Conservation (phyloP, 2,797 vertebrate species). For the Poecilia gillii region DNA sequence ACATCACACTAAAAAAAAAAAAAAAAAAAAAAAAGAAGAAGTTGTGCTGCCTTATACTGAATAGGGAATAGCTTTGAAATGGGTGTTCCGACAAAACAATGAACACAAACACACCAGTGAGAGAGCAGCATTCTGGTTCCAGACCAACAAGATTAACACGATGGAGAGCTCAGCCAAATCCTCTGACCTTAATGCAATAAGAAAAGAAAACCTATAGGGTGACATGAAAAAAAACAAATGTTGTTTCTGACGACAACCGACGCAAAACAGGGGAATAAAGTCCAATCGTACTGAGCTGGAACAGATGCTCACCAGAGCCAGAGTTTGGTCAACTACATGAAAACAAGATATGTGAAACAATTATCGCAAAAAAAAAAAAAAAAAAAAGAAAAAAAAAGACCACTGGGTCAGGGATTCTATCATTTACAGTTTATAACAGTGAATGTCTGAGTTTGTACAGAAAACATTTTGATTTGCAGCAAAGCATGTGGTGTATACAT, state of each 20-base stretch:
- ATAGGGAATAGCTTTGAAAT: not conserved
- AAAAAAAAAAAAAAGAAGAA: no score
- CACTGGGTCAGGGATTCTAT: not conserved
- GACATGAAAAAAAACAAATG: not conserved
- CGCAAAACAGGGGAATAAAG: not conserved
- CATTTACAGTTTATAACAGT: not conserved
- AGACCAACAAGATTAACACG: not conserved
- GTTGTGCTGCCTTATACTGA: not conserved
- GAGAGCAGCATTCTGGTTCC: not conserved
- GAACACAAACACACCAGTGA: not conserved
- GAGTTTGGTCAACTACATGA: not conserved
- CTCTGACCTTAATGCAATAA: not conserved
- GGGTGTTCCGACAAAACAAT: not conserved
- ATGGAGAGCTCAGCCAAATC: not conserved
- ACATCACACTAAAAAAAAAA: not conserved
- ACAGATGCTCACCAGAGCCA: not conserved
- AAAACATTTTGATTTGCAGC: not conserved
- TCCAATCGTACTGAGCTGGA: not conserved
- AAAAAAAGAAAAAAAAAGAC: not conserved
- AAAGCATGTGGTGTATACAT: not conserved
- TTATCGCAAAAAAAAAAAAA: not conserved
- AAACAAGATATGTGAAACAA: not conserved
- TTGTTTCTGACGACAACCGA: not conserved
- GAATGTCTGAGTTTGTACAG: not conserved
- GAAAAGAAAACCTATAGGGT: not conserved